phyloP scores from a whole-genome alignment of 2,888 invertebrate species.

The Nebria salina region DNA sequence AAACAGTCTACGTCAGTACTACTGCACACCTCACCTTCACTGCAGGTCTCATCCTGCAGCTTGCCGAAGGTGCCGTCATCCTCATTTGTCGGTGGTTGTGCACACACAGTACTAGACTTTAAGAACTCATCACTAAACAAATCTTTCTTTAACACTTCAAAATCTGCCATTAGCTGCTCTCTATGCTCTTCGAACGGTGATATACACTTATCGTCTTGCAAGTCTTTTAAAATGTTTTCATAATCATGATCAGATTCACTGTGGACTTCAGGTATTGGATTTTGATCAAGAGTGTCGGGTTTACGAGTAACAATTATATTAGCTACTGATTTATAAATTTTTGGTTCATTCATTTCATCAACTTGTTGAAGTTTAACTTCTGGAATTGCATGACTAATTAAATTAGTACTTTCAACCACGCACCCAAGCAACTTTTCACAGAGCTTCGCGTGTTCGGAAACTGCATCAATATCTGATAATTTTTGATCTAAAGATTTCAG shows the following conservation, averaged over 20 bases:
- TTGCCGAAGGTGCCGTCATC: conserved; percentile 26
- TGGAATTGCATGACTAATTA: conserved; percentile 53
- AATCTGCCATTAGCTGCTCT: conserved; percentile 57
- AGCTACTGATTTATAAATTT: conserved; percentile 55
- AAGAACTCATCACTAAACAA: conserved; percentile 47
- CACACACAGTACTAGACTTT: conserved; percentile 22
- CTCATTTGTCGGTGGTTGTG: neutral
- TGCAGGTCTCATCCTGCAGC: conserved; percentile 36
- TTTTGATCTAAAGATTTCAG: conserved; percentile 48
- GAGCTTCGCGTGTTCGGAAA: conserved; percentile 63
- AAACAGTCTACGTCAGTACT: conserved; percentile 36
- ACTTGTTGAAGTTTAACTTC: conserved; percentile 47
- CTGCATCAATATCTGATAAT: conserved; percentile 61
- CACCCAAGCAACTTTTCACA: conserved; percentile 64
- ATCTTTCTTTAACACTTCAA: conserved; percentile 57
- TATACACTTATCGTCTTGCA: conserved; percentile 50
- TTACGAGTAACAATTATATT: conserved; percentile 57
- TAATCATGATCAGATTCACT: conserved; percentile 58
- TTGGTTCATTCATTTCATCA: conserved; percentile 53
- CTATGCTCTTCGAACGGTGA: conserved; percentile 57
- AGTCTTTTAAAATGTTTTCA: conserved; percentile 58
- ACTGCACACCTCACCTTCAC: conserved; percentile 46
- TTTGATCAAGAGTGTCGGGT: conserved; percentile 48
- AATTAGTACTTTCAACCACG: conserved; percentile 57
- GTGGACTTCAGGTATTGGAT: conserved; percentile 51